phyloP scores from a whole-genome alignment of 2,797 vertebrate species.

The Florisuga fusca region DNA sequence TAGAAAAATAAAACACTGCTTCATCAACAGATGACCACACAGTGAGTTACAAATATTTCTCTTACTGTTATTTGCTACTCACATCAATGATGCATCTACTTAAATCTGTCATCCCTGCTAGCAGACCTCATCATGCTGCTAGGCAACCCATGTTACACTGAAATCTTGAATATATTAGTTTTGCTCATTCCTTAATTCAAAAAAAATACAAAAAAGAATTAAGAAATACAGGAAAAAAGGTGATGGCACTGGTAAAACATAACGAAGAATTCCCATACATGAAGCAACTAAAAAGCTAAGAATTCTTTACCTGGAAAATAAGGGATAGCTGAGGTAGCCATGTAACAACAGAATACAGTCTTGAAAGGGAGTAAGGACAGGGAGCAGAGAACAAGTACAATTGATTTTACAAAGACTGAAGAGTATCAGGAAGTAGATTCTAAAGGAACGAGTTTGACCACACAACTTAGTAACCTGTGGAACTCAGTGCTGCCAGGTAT shows the following conservation, averaged over 20 bases:
- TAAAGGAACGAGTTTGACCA: neutral
- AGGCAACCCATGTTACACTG: neutral
- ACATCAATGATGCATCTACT: neutral
- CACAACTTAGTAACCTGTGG: neutral
- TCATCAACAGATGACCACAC: neutral
- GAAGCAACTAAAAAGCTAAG: neutral
- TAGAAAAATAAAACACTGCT: neutral
- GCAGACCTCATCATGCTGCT: neutral
- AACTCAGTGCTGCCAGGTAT: neutral
- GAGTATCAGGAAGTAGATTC: neutral
- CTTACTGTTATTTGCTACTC: neutral
- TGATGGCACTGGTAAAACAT: neutral
- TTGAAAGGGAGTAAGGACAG: neutral
- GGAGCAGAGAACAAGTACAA: neutral
- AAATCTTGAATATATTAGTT: neutral
- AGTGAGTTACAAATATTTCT: neutral
- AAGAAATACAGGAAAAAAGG: neutral
- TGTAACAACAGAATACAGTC: neutral
- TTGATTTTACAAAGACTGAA: neutral
- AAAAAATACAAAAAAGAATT: neutral
- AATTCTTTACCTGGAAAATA: neutral
- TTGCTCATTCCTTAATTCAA: neutral
- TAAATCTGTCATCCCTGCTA: neutral
- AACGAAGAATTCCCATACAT: rapidly evolving
- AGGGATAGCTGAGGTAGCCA: neutral